Conservation (phyloP, 2,888 invertebrate genomes). For the Mythimna albipuncta region DNA sequence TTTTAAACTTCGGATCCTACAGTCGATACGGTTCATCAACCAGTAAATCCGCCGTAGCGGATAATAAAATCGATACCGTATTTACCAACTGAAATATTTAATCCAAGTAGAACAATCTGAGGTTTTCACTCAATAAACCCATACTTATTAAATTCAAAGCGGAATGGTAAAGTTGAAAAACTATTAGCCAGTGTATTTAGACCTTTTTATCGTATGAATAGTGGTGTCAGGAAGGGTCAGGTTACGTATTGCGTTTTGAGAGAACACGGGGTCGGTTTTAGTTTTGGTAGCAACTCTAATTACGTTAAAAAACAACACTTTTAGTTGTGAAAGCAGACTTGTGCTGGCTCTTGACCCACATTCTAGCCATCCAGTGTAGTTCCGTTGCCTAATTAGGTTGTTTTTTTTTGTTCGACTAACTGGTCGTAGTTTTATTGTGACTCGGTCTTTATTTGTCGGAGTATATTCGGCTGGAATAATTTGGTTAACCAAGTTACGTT, state of each 20-base stretch:
- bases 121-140: slow-evolving; percentile 63
- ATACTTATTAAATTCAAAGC: slow-evolving; percentile 59
- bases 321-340: slow-evolving; percentile 73
- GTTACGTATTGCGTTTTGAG: slow-evolving; percentile 66
- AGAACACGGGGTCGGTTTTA: slow-evolving; percentile 64
- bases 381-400: slow-evolving; percentile 54
- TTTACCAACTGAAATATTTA: slow-evolving; percentile 45
- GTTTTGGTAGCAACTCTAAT: slow-evolving; percentile 83
- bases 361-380: slow-evolving; percentile 57
- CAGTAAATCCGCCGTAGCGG: not conserved
- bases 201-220: slow-evolving; percentile 19
- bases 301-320: slow-evolving; percentile 85
- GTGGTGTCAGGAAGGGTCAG: slow-evolving; percentile 37
- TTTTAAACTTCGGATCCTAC: not conserved
- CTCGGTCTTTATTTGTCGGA: slow-evolving; percentile 29
- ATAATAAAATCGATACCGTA: slow-evolving; percentile 28
- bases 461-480: slow-evolving; percentile 34
- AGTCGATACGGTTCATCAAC: not conserved
- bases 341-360: slow-evolving; percentile 74
- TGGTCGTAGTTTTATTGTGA: slow-evolving; percentile 55
- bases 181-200: slow-evolving; percentile 40
- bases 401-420: slow-evolving; percentile 38
- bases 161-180: slow-evolving; percentile 63
- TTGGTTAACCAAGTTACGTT: not conserved
- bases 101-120: slow-evolving; percentile 59